Evolutionary conservation across 2,113 vertebrate species (phyloP), one percentile per base, ranked within the genome.

Genomic region (Poeciliopsis prolifica): DNA sequence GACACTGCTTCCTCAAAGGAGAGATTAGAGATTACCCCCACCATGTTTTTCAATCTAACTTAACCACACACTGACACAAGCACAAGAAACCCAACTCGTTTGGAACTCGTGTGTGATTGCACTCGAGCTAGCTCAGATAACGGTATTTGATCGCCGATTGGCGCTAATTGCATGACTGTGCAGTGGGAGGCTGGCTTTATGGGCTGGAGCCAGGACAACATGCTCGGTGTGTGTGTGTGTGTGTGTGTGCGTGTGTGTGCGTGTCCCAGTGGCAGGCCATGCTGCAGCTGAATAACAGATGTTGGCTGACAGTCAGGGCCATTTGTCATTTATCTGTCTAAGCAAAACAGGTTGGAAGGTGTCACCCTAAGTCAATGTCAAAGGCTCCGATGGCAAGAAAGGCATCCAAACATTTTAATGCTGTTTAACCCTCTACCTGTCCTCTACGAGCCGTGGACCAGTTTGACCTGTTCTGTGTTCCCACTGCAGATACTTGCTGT

Each of bases 281-380:
- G 70, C 86, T 82, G 77, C 74, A 80, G 83, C 84, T 85, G 83
- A 85, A 83, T 84, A 91, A 86, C 89, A 91, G 86, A 89, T 92
- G 88, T 84, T 87, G 87, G 86, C 84, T 84, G 88, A 86, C 87
- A 86, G 84, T 78, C 84, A 65, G 40, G 77, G 64, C 84, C 84
- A 90, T 92, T 90, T 87, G 90, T 91, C 86, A 89, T 89, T 87
- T 81, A 81, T 75, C 77, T 78, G 80, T 86, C 81, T 80, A 83
- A 88, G 82, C 86, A 88, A 88, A 89, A 80, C 72, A 87, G 86
- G 84, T 83, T 79, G 80, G 85, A 72, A 74, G 77, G 84, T 87
- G 91, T 86, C 87, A 78, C 75, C 75, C 80, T 87, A 80, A 86
- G 86, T 91, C 87, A 91, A 64, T 76, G 89, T 91, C 86, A 86